A percentile compares a stretch with the other conserved stretches of the same genome.
Evolutionary conservation across 2,888 invertebrate genomes (phyloP).

Genomic region (Biston stratarius): DNA sequence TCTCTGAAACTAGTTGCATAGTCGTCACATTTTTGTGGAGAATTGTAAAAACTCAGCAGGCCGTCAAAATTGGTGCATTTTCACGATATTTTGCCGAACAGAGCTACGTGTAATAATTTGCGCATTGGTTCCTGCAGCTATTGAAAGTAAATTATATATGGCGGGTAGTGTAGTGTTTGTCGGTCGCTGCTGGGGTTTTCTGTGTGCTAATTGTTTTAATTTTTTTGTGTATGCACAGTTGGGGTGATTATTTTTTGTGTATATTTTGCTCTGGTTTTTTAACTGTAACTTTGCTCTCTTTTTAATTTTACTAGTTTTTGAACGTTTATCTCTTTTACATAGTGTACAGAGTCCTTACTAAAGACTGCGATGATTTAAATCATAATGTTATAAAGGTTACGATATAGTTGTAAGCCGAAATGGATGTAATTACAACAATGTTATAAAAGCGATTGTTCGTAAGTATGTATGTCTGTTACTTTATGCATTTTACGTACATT

Average conservation of each 20-base stretch:
- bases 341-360: too few species aligned
- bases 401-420: too few species aligned
- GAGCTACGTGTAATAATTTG: conserved; percentile 62
- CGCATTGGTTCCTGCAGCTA: conserved; percentile 57
- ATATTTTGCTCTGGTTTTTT: conserved; percentile 21
- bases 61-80: conserved; percentile 31
- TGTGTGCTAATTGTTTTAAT: conserved; percentile 42
- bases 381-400: too few species aligned
- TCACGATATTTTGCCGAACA: conserved; percentile 31
- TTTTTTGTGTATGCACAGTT: conserved; percentile 49
- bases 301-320: not conserved
- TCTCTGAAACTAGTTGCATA: conserved; percentile 22
- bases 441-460: too few species aligned
- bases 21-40: conserved; percentile 25
- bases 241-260: conserved; percentile 67
- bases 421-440: too few species aligned
- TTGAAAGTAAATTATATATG: conserved; percentile 75
- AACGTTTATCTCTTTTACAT: too few species aligned
- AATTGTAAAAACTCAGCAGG: conserved; percentile 29
- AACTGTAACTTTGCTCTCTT: not conserved
- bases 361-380: too few species aligned
- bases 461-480: too few species aligned
- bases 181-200: conserved; percentile 46
- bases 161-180: conserved; percentile 61
- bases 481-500: too few species aligned